Base-by-base conservation (phyloP, 1,140 invertebrate species). In the Pachyrhynchus sulphureomaculatus region DNA sequence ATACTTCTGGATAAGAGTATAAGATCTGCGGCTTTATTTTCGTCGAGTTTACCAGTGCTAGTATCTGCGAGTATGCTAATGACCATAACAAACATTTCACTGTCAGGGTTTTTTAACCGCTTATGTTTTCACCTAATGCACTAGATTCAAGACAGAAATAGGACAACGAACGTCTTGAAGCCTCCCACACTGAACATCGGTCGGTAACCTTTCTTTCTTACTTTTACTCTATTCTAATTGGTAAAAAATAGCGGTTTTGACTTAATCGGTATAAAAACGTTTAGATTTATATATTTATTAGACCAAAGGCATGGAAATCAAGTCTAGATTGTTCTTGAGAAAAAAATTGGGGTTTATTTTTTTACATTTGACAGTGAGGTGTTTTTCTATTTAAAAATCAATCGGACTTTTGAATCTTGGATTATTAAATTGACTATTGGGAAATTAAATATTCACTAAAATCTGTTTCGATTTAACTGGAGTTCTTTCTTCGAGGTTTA, bases 1-100 rank as follows among this genome's bases (percentile, higher is more conserved):
- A n/a, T n/a, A n/a, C n/a, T n/a, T n/a, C n/a, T n/a, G n/a, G n/a
- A n/a, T n/a, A n/a, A n/a, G n/a, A n/a, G n/a, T n/a, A n/a, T n/a
- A n/a, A n/a, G n/a, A n/a, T n/a, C n/a, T n/a, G n/a, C n/a, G n/a
- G n/a, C n/a, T n/a, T n/a, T n/a, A n/a, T n/a, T n/a, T n/a, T n/a
- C n/a, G n/a, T n/a, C n/a, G n/a, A n/a, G n/a, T n/a, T n/a, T n/a
- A n/a, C n/a, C n/a, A n/a, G n/a, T n/a, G n/a, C n/a, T n/a, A n/a
- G 53, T 41, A 56, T 56, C 53, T 41, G 53, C 44, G 53, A 56
- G 39, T 56, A 56, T 56, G 53, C 37, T 56, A 56, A 56, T 56
- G 41, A 47, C 53, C 39, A 56, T 41, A 56, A 56, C 53, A 56
- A 56, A 56, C 53, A 45, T 56, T 56, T 56, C 53, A 56, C 53